Base-by-base conservation (phyloP, 2,888 invertebrate genomes). In the Corythucha ciliata region DNA sequence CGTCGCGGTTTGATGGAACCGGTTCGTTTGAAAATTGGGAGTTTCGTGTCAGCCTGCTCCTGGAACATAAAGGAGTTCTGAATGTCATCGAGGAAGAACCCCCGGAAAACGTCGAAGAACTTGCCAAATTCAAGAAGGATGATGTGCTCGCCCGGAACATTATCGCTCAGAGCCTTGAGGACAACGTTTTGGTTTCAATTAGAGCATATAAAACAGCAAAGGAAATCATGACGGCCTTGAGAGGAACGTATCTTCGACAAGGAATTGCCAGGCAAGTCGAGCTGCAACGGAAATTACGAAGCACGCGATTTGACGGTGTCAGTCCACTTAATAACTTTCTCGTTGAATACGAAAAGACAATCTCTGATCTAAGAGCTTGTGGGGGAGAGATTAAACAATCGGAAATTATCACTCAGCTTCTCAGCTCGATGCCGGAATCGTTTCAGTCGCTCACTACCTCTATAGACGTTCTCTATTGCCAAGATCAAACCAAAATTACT, bases 371-470 rank as follows among this genome's bases (percentile, higher is more conserved):
- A 20, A 10, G 22, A 20, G 40, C 40, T 21, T 21, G 40, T 40
- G 21, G 40, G 10, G 40, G 36, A 14, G 16, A 36, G 7, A 10
- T 36, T n/a, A 14, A 7, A 14, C 14, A 14, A 14, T 8, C 29
- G 10, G 37, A 37, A 12, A 16, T 37, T 12, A 16, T 37, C 16
- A 16, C 45, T 29, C 33, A 33, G 24, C 21, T 45, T 7, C 33
- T 45, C 14, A 7, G 32, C 16, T 33, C 29, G n/a, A 45, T 45
- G 45, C 45, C 45, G 33, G 45, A 45, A 20, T 45, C 45, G 7
- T 45, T 34, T 45, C 45, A 45, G 14, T 29, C 33, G 6, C 21
- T 45, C 10, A 45, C 45, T 10, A 45, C 45, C n/a, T 29, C 45
- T 20, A 33, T 45, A 7, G 45, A 45, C 22, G 33, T 45, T 14